A percentile compares a stretch with the other conserved stretches of the same genome.
Conservation (phyloP, 2,888 invertebrate genomes). For the Mactromeris polynyma region DNA sequence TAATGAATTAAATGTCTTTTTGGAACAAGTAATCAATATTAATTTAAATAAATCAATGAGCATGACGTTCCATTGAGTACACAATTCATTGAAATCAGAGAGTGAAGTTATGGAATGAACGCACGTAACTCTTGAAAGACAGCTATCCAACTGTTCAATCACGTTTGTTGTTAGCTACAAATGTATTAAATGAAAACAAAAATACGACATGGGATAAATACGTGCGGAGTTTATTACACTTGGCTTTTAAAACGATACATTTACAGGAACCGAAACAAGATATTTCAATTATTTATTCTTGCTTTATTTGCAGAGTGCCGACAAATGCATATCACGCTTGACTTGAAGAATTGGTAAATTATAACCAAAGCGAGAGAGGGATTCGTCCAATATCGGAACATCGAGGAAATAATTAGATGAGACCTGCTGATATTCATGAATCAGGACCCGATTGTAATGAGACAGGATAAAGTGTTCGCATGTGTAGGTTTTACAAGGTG, state of each 20-base stretch:
- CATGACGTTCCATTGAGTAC: background rate
- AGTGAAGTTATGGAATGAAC: background rate
- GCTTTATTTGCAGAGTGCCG: background rate
- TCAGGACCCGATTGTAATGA: background rate
- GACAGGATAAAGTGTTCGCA: background rate
- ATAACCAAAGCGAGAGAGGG: background rate
- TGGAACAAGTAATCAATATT: slow-evolving; percentile 10
- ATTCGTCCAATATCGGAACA: background rate
- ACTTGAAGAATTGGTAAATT: background rate
- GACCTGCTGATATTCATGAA: background rate
- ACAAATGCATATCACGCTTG: background rate
- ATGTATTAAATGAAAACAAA: background rate
- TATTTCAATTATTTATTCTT: background rate
- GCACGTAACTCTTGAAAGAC: background rate
- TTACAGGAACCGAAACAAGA: background rate
- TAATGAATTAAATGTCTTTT: background rate
- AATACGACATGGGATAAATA: background rate
- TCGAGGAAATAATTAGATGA: background rate
- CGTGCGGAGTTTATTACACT: background rate
- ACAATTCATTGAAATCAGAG: background rate
- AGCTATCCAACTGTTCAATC: background rate
- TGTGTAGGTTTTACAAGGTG: background rate
- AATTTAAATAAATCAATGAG: background rate
- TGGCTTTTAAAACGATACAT: background rate
- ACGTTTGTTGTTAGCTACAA: slow-evolving; percentile 14